Conservation (phyloP, 2,888 invertebrate species). For the Microctonus hyperodae region DNA sequence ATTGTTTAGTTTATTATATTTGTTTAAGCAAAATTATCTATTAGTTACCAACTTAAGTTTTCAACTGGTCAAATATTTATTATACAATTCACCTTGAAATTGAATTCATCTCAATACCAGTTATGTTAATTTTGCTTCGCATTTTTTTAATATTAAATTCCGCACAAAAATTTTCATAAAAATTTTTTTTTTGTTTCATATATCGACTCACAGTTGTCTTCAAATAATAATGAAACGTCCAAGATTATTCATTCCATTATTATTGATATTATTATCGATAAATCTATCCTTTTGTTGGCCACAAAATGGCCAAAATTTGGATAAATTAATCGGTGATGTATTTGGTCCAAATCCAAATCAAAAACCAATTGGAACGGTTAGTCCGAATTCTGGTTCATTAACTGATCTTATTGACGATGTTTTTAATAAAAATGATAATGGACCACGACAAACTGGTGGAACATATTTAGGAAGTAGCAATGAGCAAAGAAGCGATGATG, state of each 20-base stretch:
- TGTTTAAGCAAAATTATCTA: too few relatives aligned
- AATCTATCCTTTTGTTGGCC: background rate
- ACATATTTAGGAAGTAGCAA: slow-evolving; percentile 30
- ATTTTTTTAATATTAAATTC: background rate
- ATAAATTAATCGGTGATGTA: background rate
- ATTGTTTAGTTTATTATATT: too few relatives aligned
- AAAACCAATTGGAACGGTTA: background rate
- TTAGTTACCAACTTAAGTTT: too few relatives aligned
- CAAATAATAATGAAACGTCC: background rate
- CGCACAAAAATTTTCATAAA: too few relatives aligned
- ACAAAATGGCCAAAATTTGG: slow-evolving; percentile 12
- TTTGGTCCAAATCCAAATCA: slow-evolving; percentile 2
- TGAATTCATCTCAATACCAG: too few relatives aligned
- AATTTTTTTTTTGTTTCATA: background rate
- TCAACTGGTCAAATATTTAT: too few relatives aligned
- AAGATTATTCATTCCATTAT: background rate
- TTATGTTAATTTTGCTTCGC: background rate
- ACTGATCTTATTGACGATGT: slow-evolving; percentile 3
- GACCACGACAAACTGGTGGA: background rate
- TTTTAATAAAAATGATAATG: background rate
- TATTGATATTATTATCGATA: background rate
- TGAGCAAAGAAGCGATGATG: slow-evolving; percentile 25
- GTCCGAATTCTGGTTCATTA: background rate
- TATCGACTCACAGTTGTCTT: background rate
- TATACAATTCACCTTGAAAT: too few relatives aligned